These are phyloP conservation scores for Pharmacophagus antenor DNA, from an alignment of 2,888 invertebrate species.

Conservation along the genomic window DNA sequence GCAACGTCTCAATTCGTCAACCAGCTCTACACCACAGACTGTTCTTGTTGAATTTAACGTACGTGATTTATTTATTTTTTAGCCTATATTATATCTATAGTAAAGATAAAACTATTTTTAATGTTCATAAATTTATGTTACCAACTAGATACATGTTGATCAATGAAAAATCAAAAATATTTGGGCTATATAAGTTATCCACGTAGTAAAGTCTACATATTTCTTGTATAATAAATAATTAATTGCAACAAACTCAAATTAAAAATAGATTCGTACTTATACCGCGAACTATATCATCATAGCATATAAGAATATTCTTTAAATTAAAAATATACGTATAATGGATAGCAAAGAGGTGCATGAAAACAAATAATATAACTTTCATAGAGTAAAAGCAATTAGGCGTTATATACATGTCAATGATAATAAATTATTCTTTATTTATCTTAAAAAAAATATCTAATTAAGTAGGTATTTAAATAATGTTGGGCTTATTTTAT, in stretches of 20 bases:
- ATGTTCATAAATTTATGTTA: no score
- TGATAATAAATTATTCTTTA: background rate
- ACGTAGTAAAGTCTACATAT: no score
- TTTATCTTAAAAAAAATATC: background rate
- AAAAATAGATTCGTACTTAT: no score
- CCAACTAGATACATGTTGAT: no score
- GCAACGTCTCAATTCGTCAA: slow-evolving; percentile 73
- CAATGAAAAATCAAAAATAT: no score
- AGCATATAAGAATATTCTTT: no score
- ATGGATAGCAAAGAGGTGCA: background rate
- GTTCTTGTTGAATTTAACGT: slow-evolving; percentile 45
- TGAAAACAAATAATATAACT: slow-evolving; percentile 2
- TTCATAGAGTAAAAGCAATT: background rate
- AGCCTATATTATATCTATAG: background rate
- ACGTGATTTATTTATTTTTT: slow-evolving; percentile 35
- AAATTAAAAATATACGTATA: background rate
- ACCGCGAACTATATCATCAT: no score
- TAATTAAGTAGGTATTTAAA: slow-evolving; percentile 29
- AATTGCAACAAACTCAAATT: no score
- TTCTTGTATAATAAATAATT: no score
- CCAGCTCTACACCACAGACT: slow-evolving; percentile 35
- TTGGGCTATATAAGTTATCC: no score
- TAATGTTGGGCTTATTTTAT: slow-evolving; percentile 31
- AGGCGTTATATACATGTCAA: background rate
- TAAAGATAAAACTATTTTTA: background rate